These are phyloP conservation scores for Rhadinocentrus ornatus DNA, from an alignment of 2,797 vertebrate species.

Conservation along the genomic window DNA sequence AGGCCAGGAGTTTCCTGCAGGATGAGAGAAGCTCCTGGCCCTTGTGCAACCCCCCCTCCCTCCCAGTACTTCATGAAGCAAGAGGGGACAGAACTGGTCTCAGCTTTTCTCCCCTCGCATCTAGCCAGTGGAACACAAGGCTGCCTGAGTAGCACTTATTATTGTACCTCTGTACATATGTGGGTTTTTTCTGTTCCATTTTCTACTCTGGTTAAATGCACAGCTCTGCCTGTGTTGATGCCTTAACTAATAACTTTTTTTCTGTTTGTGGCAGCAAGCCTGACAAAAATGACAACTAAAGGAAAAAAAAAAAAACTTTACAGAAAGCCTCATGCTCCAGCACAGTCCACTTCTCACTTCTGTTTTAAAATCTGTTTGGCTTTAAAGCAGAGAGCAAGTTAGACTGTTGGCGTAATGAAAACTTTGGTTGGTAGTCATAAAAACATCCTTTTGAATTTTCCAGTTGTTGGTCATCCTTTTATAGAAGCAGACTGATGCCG, in stretches of 20 bases:
- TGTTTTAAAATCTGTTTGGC: conserved; percentile 36
- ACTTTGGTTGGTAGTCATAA: conserved; percentile 21
- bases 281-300: conserved; percentile 40
- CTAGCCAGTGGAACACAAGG: conserved; percentile 68
- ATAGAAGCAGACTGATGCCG: conserved; percentile 27
- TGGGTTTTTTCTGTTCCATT: conserved; percentile 70
- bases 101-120: conserved; percentile 50
- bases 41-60: conserved; percentile 25
- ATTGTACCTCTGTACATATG: conserved; percentile 82
- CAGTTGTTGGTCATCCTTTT: conserved; percentile 4
- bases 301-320: conserved; percentile 38
- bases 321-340: conserved; percentile 52
- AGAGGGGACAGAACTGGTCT: conserved; percentile 46
- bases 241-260: conserved; percentile 80
- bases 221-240: conserved; percentile 78
- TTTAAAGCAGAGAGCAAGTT: conserved; percentile 12
- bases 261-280: conserved; percentile 63
- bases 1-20: conserved; percentile 51
- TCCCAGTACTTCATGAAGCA: conserved; percentile 42
- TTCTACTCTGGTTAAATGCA: conserved; percentile 80
- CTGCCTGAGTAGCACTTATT: conserved; percentile 79
- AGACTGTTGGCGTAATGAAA: conserved; percentile 11
- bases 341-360: conserved; percentile 23
- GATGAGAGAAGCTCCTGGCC: conserved; percentile 46
- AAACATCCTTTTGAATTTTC: conserved; percentile 26